A percentile compares a stretch with the other conserved stretches of the same genome.
Evolutionary conservation across 2,888 invertebrate genomes (phyloP).

Genomic region (Artemia sinica): DNA sequence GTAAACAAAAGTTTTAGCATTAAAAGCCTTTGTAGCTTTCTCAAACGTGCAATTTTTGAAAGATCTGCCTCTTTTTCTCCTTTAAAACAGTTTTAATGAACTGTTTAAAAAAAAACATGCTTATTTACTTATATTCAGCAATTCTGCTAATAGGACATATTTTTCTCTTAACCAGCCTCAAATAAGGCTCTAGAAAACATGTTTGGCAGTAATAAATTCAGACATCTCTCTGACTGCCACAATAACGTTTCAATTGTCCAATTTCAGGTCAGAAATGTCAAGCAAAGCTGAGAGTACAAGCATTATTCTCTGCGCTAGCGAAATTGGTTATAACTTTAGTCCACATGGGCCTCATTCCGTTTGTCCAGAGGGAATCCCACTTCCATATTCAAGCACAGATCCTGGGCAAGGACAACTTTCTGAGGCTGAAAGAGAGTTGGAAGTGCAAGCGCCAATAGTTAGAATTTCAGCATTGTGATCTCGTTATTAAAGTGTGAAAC

Average conservation of each 20-base stretch:
- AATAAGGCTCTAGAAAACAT: not conserved
- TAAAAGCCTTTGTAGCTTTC: no score
- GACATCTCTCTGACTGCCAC: not conserved
- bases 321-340: not conserved
- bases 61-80: no score
- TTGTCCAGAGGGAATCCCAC: not conserved
- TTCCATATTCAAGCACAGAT: not conserved
- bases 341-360: not conserved
- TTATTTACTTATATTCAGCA: not conserved
- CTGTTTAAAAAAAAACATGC: no score
- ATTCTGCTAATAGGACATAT: not conserved
- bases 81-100: no score
- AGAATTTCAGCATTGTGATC: conserved; percentile 4
- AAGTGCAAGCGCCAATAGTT: not conserved
- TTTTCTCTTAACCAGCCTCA: not conserved
- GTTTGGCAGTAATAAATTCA: not conserved
- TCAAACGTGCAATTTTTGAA: no score
- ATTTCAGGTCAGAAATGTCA: conserved; percentile 8
- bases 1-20: no score
- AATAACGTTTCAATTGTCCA: not conserved
- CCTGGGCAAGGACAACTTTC: not conserved
- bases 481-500: no score
- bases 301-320: not conserved
- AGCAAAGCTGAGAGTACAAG: conserved; percentile 1
- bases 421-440: conserved; percentile 6